Base-by-base conservation (phyloP, 2,113 vertebrate genomes). In the Cinclus mexicanus region DNA sequence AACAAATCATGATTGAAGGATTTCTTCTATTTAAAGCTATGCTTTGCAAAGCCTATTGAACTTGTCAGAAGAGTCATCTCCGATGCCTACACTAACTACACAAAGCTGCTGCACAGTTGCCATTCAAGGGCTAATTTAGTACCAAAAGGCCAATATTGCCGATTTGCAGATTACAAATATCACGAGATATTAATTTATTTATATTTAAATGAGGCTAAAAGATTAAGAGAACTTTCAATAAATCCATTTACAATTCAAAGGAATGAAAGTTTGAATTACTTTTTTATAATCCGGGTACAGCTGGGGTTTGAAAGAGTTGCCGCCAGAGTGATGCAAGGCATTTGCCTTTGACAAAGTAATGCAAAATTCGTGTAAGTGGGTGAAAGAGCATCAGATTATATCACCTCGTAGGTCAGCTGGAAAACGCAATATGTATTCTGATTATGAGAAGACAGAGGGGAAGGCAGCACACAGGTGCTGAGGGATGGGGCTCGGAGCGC, bases 131-230 rank as follows among this genome's bases (percentile, higher is more conserved):
- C 84, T 84, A 94, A 96, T 94, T 96, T 80, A 90, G 55, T 67
- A 93, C 85, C 52, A 95, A 91, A 75, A 83, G 71, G 61, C 78
- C 93, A 94, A 95, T 85, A 90, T 59, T 95, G 92, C 75, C 75
- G 87, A 81, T 77, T 86, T 47, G 71, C 46, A 93, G 88, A 95
- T 96, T 97, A 97, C 90, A 95, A 95, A 97, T 96, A 96, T 96
- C 89, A 91, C 6, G 14, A 95, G 79, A 93, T 95, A 93, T 96
- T 89, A 94, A 96, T 96, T 93, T 86, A 96, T 96, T 94, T 91
- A 91, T 85, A 96, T 96, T 95, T 74, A 95, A 97, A 97, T 93
- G 57, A 81, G 64, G 82, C 63, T 46, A 63, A 92, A 91, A 90
- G 93, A 94, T 86, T 76, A 96, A 57, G 68, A 86, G 76, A 87